A percentile compares a stretch with the other conserved stretches of the same genome.
phyloP scores from a whole-genome alignment of 2,797 vertebrate genomes.

The Acanthopagrus latus region DNA sequence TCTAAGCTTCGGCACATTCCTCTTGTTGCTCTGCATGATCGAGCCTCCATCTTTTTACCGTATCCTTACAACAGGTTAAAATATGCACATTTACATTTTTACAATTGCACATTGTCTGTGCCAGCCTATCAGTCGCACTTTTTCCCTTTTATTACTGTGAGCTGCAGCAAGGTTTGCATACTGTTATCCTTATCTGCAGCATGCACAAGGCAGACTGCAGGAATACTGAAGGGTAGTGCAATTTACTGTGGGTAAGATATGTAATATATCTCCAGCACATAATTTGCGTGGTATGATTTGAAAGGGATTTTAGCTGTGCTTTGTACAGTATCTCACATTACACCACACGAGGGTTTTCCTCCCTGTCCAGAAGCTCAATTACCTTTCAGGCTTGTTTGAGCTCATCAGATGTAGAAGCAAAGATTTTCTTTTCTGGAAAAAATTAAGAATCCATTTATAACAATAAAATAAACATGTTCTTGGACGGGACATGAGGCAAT shows the following conservation, averaged over 20 bases:
- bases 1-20: conserved; percentile 62
- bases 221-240: conserved; percentile 35
- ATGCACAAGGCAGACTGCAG: conserved; percentile 54
- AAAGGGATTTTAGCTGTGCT: conserved; percentile 59
- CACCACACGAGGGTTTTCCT: conserved; percentile 33
- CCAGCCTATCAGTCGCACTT: conserved; percentile 14
- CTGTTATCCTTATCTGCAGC: conserved; percentile 70
- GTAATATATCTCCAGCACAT: conserved; percentile 36
- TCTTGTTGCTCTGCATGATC: conserved; percentile 33
- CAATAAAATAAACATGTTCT: conserved; percentile 67
- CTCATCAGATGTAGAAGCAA: conserved; percentile 50
- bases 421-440: conserved; percentile 61
- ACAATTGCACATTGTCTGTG: background rate
- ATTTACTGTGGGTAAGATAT: conserved; percentile 42
- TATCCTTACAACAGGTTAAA: conserved; percentile 21
- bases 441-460: conserved; percentile 66
- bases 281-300: conserved; percentile 42
- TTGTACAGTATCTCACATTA: conserved; percentile 51
- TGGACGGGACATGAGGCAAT: conserved; percentile 52
- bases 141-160: conserved; percentile 8
- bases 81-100: conserved; percentile 15
- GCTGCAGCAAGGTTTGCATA: conserved; percentile 39
- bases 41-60: conserved; percentile 19
- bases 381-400: conserved; percentile 51
- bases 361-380: conserved; percentile 38